Percentiles rank a stretch among this genome's conserved stretches.
phyloP scores from a whole-genome alignment of 1,140 invertebrate genomes.

The Radopholus similis region DNA sequence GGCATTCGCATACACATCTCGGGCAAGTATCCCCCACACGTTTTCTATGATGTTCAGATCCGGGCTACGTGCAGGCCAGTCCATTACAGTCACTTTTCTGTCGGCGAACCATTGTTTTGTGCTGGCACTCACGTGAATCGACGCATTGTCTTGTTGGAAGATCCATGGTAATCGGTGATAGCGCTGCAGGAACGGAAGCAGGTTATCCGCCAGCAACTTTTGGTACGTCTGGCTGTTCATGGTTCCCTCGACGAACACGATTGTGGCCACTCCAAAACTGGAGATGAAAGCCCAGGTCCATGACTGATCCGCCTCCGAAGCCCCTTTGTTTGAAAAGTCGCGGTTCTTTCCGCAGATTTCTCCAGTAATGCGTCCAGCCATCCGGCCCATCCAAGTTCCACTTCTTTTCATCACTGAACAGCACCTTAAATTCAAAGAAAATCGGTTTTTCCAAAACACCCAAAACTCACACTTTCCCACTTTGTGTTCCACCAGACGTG shows the following conservation, averaged over 20 bases:
- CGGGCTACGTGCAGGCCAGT: slow-evolving; percentile 60
- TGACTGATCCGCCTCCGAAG: slow-evolving; percentile 17
- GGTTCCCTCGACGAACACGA: slow-evolving; percentile 3
- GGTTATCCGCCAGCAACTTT: slow-evolving; percentile 1
- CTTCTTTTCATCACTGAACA: slow-evolving; percentile 49
- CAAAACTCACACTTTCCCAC: too few relatives aligned
- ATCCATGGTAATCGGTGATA: neutral
- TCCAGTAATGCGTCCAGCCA: slow-evolving; percentile 41
- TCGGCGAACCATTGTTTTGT: slow-evolving; percentile 8
- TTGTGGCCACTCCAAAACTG: neutral
- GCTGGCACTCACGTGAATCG: slow-evolving; percentile 51
- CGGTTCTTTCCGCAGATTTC: slow-evolving; percentile 47
- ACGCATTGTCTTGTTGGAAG: slow-evolving; percentile 61
- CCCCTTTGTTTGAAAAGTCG: slow-evolving; percentile 25
- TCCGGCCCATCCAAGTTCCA: slow-evolving; percentile 53
- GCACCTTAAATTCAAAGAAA: slow-evolving; percentile 24
- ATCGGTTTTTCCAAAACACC: too few relatives aligned
- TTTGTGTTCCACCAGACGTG: neutral
- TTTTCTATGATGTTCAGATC: slow-evolving; percentile 62
- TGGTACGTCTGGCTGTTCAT: slow-evolving; percentile 15
- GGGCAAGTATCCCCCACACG: slow-evolving; percentile 52
- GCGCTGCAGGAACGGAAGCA: slow-evolving; percentile 12
- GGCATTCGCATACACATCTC: slow-evolving; percentile 23
- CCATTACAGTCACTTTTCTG: slow-evolving; percentile 23
- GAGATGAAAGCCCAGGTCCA: slow-evolving; percentile 18